Evolutionary conservation across 1,140 invertebrate genomes (phyloP), one percentile per base, ranked within the genome.

Genomic region (Liolophura sinensis): DNA sequence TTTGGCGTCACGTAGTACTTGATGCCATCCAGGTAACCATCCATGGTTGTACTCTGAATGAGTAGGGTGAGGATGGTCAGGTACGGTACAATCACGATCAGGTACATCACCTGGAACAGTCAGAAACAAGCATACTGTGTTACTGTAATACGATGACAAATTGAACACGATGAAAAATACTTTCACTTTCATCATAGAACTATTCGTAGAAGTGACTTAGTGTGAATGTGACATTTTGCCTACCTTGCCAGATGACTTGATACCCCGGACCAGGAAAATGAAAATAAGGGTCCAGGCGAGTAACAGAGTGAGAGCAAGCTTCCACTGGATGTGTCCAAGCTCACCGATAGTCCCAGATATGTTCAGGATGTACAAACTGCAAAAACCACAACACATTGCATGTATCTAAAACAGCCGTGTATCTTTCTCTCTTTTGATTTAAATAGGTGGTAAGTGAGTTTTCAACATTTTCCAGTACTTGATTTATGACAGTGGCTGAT

Each of bases 31-130:
- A 77, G 65, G 49, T 96, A 93, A 0, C 97, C 97, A 0, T 94
- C 93, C 51, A 98, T 85, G 0, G 94, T 94, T 0, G 96, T 89
- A 0, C 95, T 95, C 56, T 94, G 88, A 0, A 92, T 89, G 20
- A 99, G 83, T 16, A 99, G 87, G 61, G 97, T 94, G 68, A 96
- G 88, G 5, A 99, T 88, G 24, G 98, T 91, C 3, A 93, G 88
- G 76, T 98, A 97, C 0, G 96, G 96, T 20, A 95, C 92, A 40
- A 95, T 84, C 0, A 96, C 95, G 15, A 96, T 98, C 59, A 98
- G 59, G 66, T 81, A 81, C 1, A 81, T 75, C 22, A 78, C 73
- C 81, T 83, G 73, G 18, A 61, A 73, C 14, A 55, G 3, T n/a
- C n/a, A 20, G 47, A 60, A 58, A 15, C 3, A 31, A 25, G n/a